Conservation (phyloP, 2,888 invertebrate species). For the Ganaspis brasiliensis region DNA sequence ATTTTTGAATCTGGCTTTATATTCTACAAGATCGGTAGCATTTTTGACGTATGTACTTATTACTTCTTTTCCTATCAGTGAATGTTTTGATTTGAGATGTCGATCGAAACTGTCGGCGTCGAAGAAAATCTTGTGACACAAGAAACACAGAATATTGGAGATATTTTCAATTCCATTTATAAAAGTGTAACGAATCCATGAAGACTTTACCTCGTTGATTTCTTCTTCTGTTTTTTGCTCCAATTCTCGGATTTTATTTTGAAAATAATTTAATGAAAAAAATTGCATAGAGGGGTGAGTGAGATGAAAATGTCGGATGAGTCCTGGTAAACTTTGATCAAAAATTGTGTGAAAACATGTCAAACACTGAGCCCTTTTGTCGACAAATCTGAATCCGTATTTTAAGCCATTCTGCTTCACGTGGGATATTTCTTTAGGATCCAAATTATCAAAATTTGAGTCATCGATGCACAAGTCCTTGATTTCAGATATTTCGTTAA, state of each 20-base stretch:
- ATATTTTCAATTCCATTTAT: no score
- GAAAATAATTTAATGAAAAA: neutral
- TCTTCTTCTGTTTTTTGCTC: neutral
- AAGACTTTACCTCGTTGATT: neutral
- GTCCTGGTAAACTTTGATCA: neutral
- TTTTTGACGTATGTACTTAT: neutral
- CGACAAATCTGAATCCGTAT: neutral
- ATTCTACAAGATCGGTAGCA: neutral
- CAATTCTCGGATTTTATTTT: neutral
- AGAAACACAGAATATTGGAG: neutral
- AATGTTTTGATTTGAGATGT: neutral
- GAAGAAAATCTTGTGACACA: neutral
- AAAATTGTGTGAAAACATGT: conserved; percentile 2
- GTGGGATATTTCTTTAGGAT: no score
- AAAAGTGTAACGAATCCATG: conserved; percentile 2
- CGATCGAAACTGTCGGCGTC: neutral
- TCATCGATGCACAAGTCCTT: neutral
- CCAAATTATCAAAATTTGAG: no score
- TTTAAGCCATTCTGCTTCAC: neutral
- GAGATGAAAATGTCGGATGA: neutral
- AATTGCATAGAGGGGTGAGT: neutral
- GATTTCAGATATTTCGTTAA: neutral
- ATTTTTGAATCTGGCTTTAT: neutral
- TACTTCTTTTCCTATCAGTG: neutral
- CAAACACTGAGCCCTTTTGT: neutral